These are phyloP conservation scores for Urocynchramus pylzowi DNA, from an alignment of 2,113 vertebrate species.

Conservation along the genomic window DNA sequence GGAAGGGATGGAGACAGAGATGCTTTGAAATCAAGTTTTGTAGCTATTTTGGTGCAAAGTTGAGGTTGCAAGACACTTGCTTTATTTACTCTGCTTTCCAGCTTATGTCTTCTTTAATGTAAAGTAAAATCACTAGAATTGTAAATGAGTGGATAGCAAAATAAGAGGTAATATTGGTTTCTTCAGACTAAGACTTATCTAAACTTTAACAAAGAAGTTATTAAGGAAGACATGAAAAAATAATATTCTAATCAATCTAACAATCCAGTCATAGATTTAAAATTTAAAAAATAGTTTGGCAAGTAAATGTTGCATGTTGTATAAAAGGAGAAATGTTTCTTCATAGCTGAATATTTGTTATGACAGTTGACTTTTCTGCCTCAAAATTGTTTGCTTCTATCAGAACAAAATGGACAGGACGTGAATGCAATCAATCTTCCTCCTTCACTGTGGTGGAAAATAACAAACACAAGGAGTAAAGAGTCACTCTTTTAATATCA, in stretches of 20 bases:
- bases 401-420: not conserved
- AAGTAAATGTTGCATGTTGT: not conserved
- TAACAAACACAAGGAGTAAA: not conserved
- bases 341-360: not conserved
- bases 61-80: rapidly evolving
- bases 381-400: not conserved
- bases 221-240: not conserved
- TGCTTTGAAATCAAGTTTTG: not conserved
- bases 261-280: not conserved
- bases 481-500: not conserved
- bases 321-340: not conserved
- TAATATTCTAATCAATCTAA: not conserved
- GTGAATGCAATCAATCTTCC: not conserved
- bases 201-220: not conserved
- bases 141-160: not conserved
- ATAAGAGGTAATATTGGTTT: not conserved
- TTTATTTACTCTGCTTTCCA: not conserved
- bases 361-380: not conserved
- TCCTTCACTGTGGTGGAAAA: not conserved
- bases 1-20: not conserved
- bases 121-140: not conserved
- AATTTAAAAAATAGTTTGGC: not conserved
- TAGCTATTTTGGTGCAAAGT: not conserved
- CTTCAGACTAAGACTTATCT: not conserved
- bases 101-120: not conserved